Base-by-base conservation (phyloP, 92 coral and sea anemone genomes). In the Epizoanthus rinbou region DNA sequence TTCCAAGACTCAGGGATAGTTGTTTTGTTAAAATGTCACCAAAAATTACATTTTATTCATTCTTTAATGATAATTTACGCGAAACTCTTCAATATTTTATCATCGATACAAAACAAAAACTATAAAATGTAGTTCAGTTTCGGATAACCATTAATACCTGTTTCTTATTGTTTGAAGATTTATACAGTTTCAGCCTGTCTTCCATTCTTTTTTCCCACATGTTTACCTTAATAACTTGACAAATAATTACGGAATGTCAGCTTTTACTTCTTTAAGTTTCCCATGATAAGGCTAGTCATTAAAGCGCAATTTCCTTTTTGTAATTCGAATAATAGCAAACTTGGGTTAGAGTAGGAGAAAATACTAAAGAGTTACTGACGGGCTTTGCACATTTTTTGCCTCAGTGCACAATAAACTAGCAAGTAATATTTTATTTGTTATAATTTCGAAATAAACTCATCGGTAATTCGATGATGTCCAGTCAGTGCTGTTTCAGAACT, bases 181-280 rank as follows among this genome's bases (percentile, higher is more conserved):
- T 62, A 78, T 60, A 47, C 19, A 62, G 66, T 60, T 60, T 60
- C 82, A 78, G 59, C 18, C 82, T 78, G 82, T 78, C 57, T 22
- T 19, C 62, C 47, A 78, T 60, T 62, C 82, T 39, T 78, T 78
- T 78, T 78, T 78, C 82, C 82, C 82, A 78, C 70, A 78, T 78
- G 19, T 45, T 60, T 78, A 35, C 23, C 57, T 43, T 39, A 78
- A 78, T 78, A 78, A 78, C 56, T 78, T 78, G 70, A 65, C 57
- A 78, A 78, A 60, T 78, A 60, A 78, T 78, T 78, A 78, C 47
- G 39, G 56, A 78, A 60, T 78, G 52, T 78, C 25, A 78, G 57
- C 82, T 37, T 60, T 78, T 62, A 33, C 23, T 35, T 31, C 67
- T 76, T 76, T 43, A 3, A 31, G 68, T 16, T 28, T 76, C 35